Percentiles rank a stretch among this genome's conserved stretches.
Conservation (phyloP, 2,113 vertebrate genomes). For the Ariopsis seemanni region DNA sequence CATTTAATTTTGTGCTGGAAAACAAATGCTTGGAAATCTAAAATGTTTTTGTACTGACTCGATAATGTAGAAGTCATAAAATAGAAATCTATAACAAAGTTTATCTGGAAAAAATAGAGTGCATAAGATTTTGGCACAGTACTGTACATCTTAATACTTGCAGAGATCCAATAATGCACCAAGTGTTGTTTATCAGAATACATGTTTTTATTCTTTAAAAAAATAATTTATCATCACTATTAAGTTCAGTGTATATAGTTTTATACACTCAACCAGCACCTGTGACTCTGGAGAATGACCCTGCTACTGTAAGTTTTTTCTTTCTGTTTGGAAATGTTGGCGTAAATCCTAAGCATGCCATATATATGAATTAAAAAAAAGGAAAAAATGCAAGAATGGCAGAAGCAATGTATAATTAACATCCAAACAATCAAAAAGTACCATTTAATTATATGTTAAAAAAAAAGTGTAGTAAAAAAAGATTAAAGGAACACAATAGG, state of each 20-base stretch:
- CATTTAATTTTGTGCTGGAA: no score
- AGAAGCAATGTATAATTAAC: neutral
- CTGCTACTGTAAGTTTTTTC: neutral
- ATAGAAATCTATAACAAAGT: no score
- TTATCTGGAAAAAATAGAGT: no score
- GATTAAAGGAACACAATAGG: neutral
- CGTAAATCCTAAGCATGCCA: neutral
- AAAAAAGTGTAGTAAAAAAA: neutral
- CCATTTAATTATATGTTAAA: neutral
- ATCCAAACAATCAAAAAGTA: neutral
- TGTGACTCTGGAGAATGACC: neutral
- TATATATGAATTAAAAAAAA: neutral
- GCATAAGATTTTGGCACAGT: no score
- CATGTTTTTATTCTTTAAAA: neutral
- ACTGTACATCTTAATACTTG: neutral
- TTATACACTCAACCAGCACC: neutral
- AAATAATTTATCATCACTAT: neutral
- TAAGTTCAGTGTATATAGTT: neutral
- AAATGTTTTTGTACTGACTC: no score
- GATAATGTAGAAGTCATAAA: no score
- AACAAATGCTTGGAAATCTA: no score
- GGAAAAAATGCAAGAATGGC: neutral
- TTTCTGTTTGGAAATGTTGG: neutral
- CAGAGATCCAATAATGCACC: neutral
- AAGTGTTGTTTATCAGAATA: neutral